Base-by-base conservation (phyloP, 37 sponge, comb jelly and placozoan species). In the Agelas oroides region DNA sequence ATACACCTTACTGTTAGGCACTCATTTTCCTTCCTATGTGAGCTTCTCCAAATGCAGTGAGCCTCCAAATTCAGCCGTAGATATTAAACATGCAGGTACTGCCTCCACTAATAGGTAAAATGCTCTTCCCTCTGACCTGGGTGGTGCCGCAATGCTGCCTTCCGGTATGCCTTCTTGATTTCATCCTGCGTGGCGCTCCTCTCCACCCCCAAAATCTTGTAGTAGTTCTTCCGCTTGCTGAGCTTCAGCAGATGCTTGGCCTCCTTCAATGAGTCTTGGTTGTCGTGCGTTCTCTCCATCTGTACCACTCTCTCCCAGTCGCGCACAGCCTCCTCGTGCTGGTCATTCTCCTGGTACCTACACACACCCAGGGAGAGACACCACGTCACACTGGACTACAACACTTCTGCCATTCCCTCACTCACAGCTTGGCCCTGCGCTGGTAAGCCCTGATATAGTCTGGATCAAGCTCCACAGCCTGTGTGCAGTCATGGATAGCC, bases 181-280 rank as follows among this genome's bases (percentile, higher is more conserved):
- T 99, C 96, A n/a, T 87, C 87, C 19, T 87, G 85, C n/a, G 85
- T 83, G 2, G 96, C 96, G 61, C 61, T 60, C 55, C 63, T 82
- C 16, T 62, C 75, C 25, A 97, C 81, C 5, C 85, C 94, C 2
- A 99, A 89, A 33, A 99, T 89, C 72, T 97, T 99, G 85, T 99
- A 99, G 70, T 95, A 99, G 78, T 99, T 96, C 58, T 99, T 99
- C n/a, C 99, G 75, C 76, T 99, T 88, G 74, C 90, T 84, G 56
- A 97, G 75, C 61, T 99, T 97, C 63, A 92, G 87, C 39, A 70
- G 75, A 60, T 56, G 74, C 36, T 96, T 92, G 1, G 94, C 97
- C 12, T 96, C 97, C 32, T 69, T 66, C 15, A 97, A 52, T n/a
- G 73, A 55, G 12, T 77, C 75, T 55, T 86, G 53, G 65, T 87